Base-by-base conservation (phyloP, 2,888 invertebrate genomes). In the Helleia helle region DNA sequence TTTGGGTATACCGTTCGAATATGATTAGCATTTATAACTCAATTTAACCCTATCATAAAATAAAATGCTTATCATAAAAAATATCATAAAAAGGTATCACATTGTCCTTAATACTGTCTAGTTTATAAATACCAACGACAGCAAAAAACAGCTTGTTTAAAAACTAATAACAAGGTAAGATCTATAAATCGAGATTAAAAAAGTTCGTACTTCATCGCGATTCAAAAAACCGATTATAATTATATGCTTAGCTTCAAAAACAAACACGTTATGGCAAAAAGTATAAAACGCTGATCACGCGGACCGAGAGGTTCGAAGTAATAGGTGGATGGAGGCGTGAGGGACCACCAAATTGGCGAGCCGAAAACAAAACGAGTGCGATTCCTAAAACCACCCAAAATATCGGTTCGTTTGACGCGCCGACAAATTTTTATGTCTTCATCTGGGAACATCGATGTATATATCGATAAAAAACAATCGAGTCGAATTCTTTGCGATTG, bases 371-470 rank as follows among this genome's bases (percentile, higher is more conserved):
- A 54, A 60, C 46, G 55, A 63, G 55, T 59, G 63, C 59, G 59
- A 59, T 65, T 64, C 66, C 64, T 61, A 63, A 62, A 69, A 71
- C 56, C 59, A 56, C 64, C 65, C 65, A 63, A 69, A 65, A 75
- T 77, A 71, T 71, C 71, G 81, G 81, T 74, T 75, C 55, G 46
- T 80, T 81, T 75, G 80, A 76, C 65, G 66, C 65, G 68, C 81
- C 83, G 58, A 58, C 62, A 62, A 72, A 80, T 75, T 74, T 79
- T 81, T 83, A 84, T 79, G 83, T 84, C 84, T 84, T 83, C 77
- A 84, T 84, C 66, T 64, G 59, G 58, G 58, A 61, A 59, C 59
- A 51, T 57, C 61, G 62, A 65, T 59, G 61, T 69, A 59, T 51
- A 52, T 57, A 54, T 60, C 59, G 62, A 61, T 54, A 52, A 59